phyloP scores from a whole-genome alignment of 2,113 vertebrate genomes.

The Psophia crepitans region DNA sequence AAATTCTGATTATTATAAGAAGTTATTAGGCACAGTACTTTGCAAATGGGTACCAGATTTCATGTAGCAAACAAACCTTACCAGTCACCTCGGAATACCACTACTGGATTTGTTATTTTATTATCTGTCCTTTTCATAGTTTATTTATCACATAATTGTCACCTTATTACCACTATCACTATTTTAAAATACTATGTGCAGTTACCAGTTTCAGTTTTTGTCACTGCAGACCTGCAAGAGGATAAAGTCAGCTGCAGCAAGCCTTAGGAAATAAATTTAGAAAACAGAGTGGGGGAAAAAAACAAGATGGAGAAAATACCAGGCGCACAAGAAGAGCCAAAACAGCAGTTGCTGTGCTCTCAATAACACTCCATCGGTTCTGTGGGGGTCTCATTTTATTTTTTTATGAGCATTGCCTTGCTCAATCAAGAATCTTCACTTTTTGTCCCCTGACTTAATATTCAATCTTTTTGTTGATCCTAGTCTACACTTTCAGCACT shows the following conservation, averaged over 20 bases:
- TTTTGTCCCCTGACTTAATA: neutral
- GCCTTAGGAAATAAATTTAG: neutral
- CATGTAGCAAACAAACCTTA: neutral
- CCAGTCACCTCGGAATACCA: neutral
- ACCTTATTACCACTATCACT: neutral
- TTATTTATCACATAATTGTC: neutral
- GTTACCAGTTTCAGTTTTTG: neutral
- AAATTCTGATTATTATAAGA: neutral
- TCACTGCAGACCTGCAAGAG: neutral
- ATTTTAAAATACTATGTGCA: neutral
- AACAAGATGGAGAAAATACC: neutral
- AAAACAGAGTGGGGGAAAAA: neutral
- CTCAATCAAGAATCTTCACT: neutral
- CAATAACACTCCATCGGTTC: neutral
- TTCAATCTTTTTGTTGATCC: neutral
- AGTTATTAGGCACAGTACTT: neutral
- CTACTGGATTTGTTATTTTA: neutral
- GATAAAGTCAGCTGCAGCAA: neutral
- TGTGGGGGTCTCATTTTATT: neutral
- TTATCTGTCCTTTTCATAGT: neutral
- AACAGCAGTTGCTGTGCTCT: neutral
- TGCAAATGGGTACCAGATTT: neutral
- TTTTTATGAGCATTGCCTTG: neutral
- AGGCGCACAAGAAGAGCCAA: accelerated
- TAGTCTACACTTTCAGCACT: neutral